Evolutionary conservation across 1,140 invertebrate genomes (phyloP).

Genomic region (Olivierus martensii): DNA sequence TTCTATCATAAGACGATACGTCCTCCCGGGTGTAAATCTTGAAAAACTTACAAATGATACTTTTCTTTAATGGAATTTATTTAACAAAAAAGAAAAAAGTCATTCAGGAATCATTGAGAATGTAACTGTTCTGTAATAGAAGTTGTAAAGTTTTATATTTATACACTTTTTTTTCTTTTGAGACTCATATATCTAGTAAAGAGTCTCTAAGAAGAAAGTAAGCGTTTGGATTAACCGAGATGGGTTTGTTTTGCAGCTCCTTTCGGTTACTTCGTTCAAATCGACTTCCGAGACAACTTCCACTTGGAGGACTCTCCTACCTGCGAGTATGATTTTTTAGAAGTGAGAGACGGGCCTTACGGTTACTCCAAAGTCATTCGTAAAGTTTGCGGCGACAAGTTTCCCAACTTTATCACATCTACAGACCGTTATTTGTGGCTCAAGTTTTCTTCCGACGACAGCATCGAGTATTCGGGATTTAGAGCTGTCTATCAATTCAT

Average conservation of each 20-base stretch:
- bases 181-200: no score
- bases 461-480: constrained; percentile 68
- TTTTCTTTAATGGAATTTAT: no score
- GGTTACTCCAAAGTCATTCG: constrained; percentile 55
- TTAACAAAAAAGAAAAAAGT: no score
- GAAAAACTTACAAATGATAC: no score
- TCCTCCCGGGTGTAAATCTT: no score
- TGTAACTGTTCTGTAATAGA: no score
- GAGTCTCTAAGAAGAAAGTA: no score
- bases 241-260: constrained; percentile 41
- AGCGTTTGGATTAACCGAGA: no score
- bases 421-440: constrained; percentile 65
- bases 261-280: constrained; percentile 49
- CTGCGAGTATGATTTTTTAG: constrained; percentile 69
- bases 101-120: no score
- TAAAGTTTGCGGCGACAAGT: constrained; percentile 58
- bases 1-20: no score
- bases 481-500: constrained; percentile 56
- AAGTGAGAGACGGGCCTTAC: constrained; percentile 62
- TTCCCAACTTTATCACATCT: constrained; percentile 61
- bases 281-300: constrained; percentile 73
- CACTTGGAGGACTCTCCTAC: constrained; percentile 53
- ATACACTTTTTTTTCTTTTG: no score
- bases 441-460: constrained; percentile 67
- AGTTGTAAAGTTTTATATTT: no score